Evolutionary conservation across 2,888 invertebrate species (phyloP).

Genomic region (Adelphocoris suturalis): DNA sequence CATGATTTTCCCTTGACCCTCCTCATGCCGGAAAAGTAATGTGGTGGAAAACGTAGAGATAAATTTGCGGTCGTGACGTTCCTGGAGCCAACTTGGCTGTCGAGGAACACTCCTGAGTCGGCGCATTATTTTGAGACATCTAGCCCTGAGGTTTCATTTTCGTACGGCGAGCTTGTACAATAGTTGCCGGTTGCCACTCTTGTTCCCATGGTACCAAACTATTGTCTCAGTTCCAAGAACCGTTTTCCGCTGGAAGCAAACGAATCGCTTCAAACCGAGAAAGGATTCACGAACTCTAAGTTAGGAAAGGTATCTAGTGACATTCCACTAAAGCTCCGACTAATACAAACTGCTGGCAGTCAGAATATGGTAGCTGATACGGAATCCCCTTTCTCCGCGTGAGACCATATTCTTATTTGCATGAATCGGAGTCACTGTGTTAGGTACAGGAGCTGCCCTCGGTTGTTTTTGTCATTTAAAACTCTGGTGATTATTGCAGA

Average conservation of each 20-base stretch:
- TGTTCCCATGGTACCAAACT: not conserved
- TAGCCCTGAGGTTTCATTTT: not conserved
- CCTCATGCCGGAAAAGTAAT: too few relatives aligned
- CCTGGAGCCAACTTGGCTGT: conserved; percentile 19
- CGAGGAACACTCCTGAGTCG: not conserved
- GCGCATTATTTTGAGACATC: not conserved
- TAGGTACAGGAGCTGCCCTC: too few relatives aligned
- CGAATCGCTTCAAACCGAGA: not conserved
- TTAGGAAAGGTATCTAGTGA: conserved; percentile 19
- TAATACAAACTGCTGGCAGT: not conserved
- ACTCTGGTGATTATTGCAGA: too few relatives aligned
- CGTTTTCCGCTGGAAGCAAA: not conserved
- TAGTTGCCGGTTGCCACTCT: not conserved
- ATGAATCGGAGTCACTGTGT: too few relatives aligned
- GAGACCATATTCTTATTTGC: too few relatives aligned
- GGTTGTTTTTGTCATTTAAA: too few relatives aligned
- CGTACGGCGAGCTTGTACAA: not conserved
- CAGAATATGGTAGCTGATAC: too few relatives aligned
- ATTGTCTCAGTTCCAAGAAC: conserved; percentile 15
- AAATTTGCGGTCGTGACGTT: not conserved
- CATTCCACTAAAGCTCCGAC: not conserved
- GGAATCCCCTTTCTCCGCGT: too few relatives aligned
- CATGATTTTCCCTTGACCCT: too few relatives aligned
- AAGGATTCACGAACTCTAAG: not conserved
- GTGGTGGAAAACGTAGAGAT: too few relatives aligned